Percentiles rank a stretch among this genome's conserved stretches.
Conservation (phyloP, 1,140 invertebrate species). For the Drosophila melanogaster region Release_6_plus_ISO1_MT NT_033779.5:11807501-11808000, state of each 20-base stretch:
- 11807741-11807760: slow-evolving; percentile 3
- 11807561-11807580: slow-evolving; percentile 16
- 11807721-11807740: slow-evolving; percentile 29
- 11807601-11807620: slow-evolving; percentile 78
- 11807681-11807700: slow-evolving; percentile 63
- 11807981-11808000: slow-evolving; percentile 79
- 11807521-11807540: slow-evolving; percentile 64
- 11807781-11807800: slow-evolving; percentile 80
- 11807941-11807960: slow-evolving; percentile 47
- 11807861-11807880: slow-evolving; percentile 38
- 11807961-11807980: slow-evolving; percentile 50
- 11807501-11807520: slow-evolving; percentile 22
- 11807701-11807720: slow-evolving; percentile 49
- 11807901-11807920: not conserved
- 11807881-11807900: not conserved
- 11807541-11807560: slow-evolving; percentile 15
- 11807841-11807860: slow-evolving; percentile 71
- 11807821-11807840: slow-evolving; percentile 73
- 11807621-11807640: slow-evolving; percentile 28
- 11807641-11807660: slow-evolving; percentile 76
- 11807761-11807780: slow-evolving; percentile 46
- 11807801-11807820: slow-evolving; percentile 67
- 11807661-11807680: slow-evolving; percentile 84
- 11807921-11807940: slow-evolving; percentile 6
- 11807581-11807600: slow-evolving; percentile 44